Evolutionary conservation across 2,113 vertebrate species (phyloP), one percentile per base, ranked within the genome.

Genomic region (Ursus arctos): DNA sequence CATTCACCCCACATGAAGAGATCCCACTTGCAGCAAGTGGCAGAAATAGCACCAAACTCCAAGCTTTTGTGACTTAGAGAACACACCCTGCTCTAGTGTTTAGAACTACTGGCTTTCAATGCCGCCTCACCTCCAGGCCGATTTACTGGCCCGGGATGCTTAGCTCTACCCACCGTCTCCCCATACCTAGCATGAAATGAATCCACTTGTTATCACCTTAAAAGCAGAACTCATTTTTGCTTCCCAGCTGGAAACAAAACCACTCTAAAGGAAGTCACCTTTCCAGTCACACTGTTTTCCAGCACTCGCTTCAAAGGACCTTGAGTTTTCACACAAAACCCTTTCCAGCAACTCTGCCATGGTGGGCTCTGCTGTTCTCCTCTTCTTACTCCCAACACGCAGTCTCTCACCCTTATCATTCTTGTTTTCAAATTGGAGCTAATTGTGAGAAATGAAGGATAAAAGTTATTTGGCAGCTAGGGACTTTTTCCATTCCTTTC

Each of bases 401-500:
- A 77, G 28, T 51, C 57, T 88, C 86, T 96, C 7, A 15, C 16
- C 43, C 71, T 90, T 81, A 67, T 61, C 63, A 69, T 82, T 96
- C 84, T 81, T 13, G 59, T 88, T 95, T 96, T 93, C 63, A 92
- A 97, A 96, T 88, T 84, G 63, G 53, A 95, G 90, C 57, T 95
- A 96, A 98, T 83, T 91, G 84, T 96, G 65, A 96, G 88, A 97
- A 94, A 96, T 69, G 81, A 90, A 83, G 71, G 92, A 79, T 51
- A 88, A 92, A 97, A 96, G 47, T 81, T 81, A 81, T 79, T 97
- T 98, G 97, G 96, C 92, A 95, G 80, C 47, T 76, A 65, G 28
- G 14, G 72, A 82, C 49, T 87, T 96, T 97, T 95, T 96, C 98
- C 97, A 96, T 97, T 85, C 21, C 84, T 96, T 95, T 95, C 87